Percentiles rank a stretch among this genome's conserved stretches.
These are phyloP conservation scores for Phataginus tetradactyla DNA, from an alignment of 2,797 vertebrate species.

Conservation along the genomic window DNA sequence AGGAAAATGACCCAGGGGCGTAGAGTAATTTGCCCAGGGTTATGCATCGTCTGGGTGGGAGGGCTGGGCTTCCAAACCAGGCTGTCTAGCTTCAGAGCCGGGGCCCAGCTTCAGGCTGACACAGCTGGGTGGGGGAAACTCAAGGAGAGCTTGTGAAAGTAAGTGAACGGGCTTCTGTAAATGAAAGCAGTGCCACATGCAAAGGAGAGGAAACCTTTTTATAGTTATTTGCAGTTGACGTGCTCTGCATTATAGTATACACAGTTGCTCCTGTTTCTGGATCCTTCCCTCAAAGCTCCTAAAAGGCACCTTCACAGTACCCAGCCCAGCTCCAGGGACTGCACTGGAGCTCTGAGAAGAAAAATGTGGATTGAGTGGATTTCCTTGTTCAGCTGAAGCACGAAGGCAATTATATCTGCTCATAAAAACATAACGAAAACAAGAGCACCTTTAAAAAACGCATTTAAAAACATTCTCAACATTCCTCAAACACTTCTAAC, in stretches of 20 bases:
- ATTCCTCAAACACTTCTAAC: neutral
- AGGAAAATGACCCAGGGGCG: neutral
- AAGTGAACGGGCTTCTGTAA: neutral
- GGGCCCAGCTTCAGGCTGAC: neutral
- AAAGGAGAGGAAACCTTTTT: neutral
- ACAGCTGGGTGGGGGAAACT: neutral
- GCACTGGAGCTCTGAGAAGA: neutral
- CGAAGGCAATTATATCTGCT: neutral
- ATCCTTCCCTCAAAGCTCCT: neutral
- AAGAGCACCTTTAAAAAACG: neutral
- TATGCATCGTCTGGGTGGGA: rapidly evolving
- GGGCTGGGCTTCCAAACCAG: neutral
- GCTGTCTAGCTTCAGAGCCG: neutral
- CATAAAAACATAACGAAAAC: neutral
- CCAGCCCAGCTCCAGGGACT: neutral
- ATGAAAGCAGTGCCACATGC: neutral
- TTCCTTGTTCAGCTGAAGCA: neutral
- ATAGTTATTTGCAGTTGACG: neutral
- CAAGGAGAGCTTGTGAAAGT: neutral
- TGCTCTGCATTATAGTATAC: neutral
- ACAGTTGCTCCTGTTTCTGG: neutral
- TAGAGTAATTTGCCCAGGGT: neutral
- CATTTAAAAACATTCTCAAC: neutral
- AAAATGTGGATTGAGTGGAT: neutral
- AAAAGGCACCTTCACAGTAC: neutral